Evolutionary conservation across 2,113 vertebrate genomes (phyloP).

Genomic region (Ellobius talpinus): DNA sequence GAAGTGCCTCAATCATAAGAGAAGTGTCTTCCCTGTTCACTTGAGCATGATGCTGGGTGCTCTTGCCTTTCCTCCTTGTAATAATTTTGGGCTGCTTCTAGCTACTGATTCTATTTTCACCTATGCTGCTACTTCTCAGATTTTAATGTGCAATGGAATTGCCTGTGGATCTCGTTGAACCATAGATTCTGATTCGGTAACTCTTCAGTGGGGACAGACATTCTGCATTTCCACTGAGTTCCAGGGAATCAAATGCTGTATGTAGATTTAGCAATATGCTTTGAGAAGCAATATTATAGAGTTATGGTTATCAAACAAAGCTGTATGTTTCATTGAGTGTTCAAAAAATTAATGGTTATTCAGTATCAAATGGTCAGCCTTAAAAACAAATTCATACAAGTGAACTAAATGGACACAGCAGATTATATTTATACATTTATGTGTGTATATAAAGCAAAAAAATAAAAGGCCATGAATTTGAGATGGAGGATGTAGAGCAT

Average conservation of each 20-base stretch:
- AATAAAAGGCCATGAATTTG: background rate
- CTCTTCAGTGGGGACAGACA: background rate
- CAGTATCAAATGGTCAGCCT: background rate
- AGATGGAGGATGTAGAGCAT: background rate
- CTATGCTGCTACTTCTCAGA: slow-evolving; percentile 9
- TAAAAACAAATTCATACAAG: background rate
- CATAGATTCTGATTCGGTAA: background rate
- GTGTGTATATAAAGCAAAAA: background rate
- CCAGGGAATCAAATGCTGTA: background rate
- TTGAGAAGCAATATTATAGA: slow-evolving; percentile 29
- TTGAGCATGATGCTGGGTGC: background rate
- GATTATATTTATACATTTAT: background rate
- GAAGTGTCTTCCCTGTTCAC: background rate
- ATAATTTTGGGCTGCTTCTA: background rate
- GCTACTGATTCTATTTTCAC: background rate
- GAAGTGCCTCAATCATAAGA: background rate
- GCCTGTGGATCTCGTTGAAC: background rate
- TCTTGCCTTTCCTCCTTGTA: background rate
- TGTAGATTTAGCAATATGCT: background rate
- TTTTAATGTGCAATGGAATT: slow-evolving; percentile 36
- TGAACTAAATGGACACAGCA: background rate
- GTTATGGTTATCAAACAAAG: no score
- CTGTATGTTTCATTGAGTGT: background rate
- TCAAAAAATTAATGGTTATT: background rate
- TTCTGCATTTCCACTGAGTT: slow-evolving; percentile 32